Evolutionary conservation across 2,797 vertebrate genomes (phyloP).

Genomic region (Megalops cyprinoides): DNA sequence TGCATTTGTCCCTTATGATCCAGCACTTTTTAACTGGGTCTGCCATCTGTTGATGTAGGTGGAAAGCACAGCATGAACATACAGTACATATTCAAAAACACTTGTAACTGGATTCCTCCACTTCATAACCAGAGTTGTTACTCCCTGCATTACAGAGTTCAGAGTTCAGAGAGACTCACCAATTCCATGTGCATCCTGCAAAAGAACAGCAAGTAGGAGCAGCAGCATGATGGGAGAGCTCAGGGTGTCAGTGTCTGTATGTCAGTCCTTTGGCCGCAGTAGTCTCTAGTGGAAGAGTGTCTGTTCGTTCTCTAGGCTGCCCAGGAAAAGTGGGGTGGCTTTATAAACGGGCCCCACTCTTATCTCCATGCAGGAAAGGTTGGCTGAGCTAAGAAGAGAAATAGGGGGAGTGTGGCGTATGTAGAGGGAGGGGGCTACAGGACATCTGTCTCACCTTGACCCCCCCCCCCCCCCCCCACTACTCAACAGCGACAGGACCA

Average conservation of each 20-base stretch:
- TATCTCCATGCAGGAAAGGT: constrained; percentile 53
- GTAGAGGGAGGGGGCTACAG: constrained; percentile 35
- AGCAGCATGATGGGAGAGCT: constrained; percentile 50
- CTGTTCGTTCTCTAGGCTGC: constrained; percentile 6
- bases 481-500: constrained; percentile 58
- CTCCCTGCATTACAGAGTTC: neutral
- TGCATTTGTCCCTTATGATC: neutral
- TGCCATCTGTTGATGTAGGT: neutral
- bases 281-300: neutral
- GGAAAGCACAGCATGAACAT: neutral
- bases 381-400: neutral
- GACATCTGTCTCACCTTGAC: constrained; percentile 66
- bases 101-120: neutral
- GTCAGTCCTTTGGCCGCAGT: neutral
- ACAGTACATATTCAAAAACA: neutral
- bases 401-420: too few species aligned
- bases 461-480: constrained; percentile 29
- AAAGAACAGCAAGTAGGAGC: constrained; percentile 49
- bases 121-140: neutral
- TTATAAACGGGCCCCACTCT: constrained; percentile 55
- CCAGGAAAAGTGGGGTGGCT: constrained; percentile 31
- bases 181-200: constrained; percentile 51
- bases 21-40: neutral
- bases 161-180: constrained; percentile 60
- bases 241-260: neutral